phyloP scores from a whole-genome alignment of 2,888 invertebrate species.

The Yponomeuta cagnagella region DNA sequence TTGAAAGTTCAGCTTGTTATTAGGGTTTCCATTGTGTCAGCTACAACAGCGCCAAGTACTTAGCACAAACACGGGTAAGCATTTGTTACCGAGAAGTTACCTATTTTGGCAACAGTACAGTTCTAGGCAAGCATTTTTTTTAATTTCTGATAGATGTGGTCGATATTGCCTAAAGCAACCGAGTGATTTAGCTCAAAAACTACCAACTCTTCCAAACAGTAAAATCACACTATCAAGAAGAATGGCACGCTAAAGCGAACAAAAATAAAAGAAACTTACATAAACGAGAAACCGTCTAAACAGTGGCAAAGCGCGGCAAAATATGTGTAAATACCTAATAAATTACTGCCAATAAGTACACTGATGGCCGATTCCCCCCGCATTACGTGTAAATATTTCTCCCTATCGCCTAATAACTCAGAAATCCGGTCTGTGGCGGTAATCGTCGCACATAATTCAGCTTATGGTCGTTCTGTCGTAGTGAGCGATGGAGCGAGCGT shows the following conservation, averaged over 20 bases:
- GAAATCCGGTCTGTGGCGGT: constrained; percentile 1
- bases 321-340: background rate
- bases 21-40: constrained; percentile 5
- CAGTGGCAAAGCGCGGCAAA: background rate
- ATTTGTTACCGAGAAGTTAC: background rate
- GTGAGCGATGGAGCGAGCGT: constrained; percentile 11
- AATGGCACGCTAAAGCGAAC: too few relatives aligned
- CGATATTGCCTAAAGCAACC: too few relatives aligned
- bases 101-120: background rate
- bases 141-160: too few relatives aligned
- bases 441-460: constrained; percentile 7
- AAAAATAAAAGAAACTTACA: too few relatives aligned
- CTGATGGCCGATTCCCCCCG: constrained; percentile 1
- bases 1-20: constrained; percentile 1
- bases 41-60: background rate
- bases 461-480: constrained; percentile 4
- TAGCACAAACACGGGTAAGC: background rate
- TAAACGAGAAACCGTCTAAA: background rate
- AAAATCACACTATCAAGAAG: too few relatives aligned
- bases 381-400: constrained; percentile 3
- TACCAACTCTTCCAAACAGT: too few relatives aligned
- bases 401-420: constrained; percentile 2
- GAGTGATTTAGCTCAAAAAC: too few relatives aligned
- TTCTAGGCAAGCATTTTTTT: too few relatives aligned
- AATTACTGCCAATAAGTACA: background rate